Conservation (phyloP, 2,113 vertebrate species). For the Gavialis gangeticus region DNA sequence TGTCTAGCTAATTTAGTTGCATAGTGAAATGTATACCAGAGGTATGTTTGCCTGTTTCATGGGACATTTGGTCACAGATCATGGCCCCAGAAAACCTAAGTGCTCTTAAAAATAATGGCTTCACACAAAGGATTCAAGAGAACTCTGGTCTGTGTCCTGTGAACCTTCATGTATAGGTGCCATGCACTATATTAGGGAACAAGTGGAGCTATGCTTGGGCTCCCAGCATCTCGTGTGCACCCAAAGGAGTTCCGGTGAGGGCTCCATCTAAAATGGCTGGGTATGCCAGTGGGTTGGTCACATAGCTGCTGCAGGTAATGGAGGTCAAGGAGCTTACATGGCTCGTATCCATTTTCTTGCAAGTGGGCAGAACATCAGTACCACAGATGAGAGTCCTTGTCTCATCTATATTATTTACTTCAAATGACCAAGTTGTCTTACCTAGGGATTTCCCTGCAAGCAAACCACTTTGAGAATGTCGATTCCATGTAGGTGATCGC, state of each 20-base stretch:
- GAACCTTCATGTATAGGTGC: not conserved
- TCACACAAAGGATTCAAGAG: not conserved
- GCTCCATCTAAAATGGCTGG: not conserved
- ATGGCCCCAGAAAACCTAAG: not conserved
- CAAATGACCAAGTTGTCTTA: not conserved
- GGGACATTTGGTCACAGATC: not conserved
- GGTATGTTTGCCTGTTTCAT: not conserved
- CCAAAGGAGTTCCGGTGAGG: not conserved
- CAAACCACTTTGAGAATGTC: too few relatives aligned
- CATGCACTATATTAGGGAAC: not conserved
- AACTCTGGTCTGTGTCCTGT: not conserved
- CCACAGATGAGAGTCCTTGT: not conserved
- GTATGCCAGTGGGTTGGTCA: too few relatives aligned
- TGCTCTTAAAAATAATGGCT: not conserved
- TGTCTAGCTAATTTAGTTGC: not conserved
- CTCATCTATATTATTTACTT: not conserved
- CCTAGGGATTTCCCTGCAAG: not conserved
- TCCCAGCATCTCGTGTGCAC: not conserved
- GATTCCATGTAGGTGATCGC: not conserved
- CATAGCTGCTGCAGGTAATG: not conserved
- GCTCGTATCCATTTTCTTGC: accelerated
- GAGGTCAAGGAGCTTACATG: not conserved
- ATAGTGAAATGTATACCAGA: not conserved
- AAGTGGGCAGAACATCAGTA: not conserved
- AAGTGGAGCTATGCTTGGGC: not conserved